Evolutionary conservation across 2,888 invertebrate genomes (phyloP).

Genomic region (Aproaerema taeniolella): DNA sequence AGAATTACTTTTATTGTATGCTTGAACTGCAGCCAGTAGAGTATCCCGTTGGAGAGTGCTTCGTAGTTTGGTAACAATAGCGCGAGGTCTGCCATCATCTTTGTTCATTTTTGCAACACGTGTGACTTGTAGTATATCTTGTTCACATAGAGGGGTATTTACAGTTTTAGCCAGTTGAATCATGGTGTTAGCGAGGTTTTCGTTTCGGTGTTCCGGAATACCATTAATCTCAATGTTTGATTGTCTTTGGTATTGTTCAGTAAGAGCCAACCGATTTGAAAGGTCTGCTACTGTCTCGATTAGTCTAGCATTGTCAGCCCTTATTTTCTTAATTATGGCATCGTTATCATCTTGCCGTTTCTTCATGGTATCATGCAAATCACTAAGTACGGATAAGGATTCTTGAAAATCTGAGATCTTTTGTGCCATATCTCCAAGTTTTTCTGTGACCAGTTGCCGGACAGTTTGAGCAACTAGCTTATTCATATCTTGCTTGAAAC

Average conservation of each 20-base stretch:
- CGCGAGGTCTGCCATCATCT: slow-evolving; percentile 16
- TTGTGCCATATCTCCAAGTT: not conserved
- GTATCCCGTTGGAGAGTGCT: slow-evolving; percentile 19
- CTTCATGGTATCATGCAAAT: slow-evolving; percentile 15
- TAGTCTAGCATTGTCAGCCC: slow-evolving; percentile 17
- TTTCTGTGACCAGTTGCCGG: not conserved
- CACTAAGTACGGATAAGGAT: slow-evolving; percentile 12
- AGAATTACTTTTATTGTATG: slow-evolving; percentile 19
- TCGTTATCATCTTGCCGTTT: slow-evolving; percentile 14
- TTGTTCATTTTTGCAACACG: slow-evolving; percentile 22
- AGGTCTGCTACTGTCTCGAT: slow-evolving; percentile 16
- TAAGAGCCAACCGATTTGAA: slow-evolving; percentile 11
- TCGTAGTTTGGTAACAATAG: slow-evolving; percentile 19
- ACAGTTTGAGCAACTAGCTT: not conserved
- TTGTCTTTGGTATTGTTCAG: slow-evolving; percentile 22
- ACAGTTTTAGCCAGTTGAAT: slow-evolving; percentile 15
- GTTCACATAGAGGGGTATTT: slow-evolving; percentile 9
- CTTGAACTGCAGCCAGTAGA: slow-evolving; percentile 17
- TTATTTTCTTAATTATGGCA: slow-evolving; percentile 14
- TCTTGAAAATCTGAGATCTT: slow-evolving; percentile 2
- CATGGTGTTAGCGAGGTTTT: slow-evolving; percentile 15
- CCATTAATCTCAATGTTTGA: slow-evolving; percentile 23
- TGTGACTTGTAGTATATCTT: slow-evolving; percentile 18
- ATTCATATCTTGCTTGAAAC: not conserved
- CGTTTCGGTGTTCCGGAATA: slow-evolving; percentile 22